Evolutionary conservation across 2,113 vertebrate species (phyloP).

Genomic region (Hypocryptadius cinnamomeus): DNA sequence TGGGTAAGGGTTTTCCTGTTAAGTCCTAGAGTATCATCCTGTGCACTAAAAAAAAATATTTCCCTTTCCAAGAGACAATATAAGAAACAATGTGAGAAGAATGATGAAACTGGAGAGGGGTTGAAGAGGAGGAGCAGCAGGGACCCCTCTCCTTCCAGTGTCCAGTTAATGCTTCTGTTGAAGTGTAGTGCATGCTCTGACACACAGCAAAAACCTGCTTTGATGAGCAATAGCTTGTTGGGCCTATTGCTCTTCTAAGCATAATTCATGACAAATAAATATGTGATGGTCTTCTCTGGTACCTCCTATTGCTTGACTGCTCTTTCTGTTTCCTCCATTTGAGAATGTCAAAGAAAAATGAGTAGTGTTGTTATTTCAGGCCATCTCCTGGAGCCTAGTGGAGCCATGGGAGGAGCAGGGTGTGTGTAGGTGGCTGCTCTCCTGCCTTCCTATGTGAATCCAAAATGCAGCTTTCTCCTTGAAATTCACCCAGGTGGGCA

Average conservation of each 20-base stretch:
- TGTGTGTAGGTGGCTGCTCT: neutral
- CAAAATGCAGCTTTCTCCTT: neutral
- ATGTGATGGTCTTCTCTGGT: neutral
- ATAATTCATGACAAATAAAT: neutral
- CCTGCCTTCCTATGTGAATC: neutral
- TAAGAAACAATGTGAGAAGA: neutral
- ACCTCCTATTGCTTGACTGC: neutral
- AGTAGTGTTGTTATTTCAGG: neutral
- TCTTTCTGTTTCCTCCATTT: neutral
- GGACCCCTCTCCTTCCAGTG: neutral
- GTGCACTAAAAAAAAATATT: neutral
- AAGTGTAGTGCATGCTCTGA: neutral
- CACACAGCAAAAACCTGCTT: neutral
- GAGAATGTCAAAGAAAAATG: neutral
- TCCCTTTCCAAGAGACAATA: neutral
- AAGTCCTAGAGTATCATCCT: neutral
- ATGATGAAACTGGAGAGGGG: neutral
- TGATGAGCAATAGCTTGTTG: neutral
- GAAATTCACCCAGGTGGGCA: neutral
- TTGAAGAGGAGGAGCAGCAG: neutral
- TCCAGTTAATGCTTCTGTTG: neutral
- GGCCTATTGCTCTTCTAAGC: neutral
- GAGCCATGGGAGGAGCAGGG: neutral
- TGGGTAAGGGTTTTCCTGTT: neutral
- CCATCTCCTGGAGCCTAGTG: fast-evolving